phyloP scores from a whole-genome alignment of 2,888 invertebrate genomes.

The Mythimna pallens region DNA sequence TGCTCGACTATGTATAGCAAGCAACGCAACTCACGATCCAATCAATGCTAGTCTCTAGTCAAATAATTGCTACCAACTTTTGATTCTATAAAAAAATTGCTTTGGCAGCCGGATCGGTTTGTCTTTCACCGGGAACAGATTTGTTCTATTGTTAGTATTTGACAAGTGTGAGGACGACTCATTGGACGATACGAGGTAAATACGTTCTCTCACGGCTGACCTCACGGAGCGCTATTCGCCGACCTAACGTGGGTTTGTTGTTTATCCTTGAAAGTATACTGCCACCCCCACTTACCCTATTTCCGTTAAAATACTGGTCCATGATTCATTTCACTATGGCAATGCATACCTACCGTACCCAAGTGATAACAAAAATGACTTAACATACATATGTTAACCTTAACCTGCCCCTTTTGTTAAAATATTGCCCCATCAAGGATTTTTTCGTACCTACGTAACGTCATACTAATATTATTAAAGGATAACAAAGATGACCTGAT shows the following conservation, averaged over 20 bases:
- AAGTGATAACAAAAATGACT: slow-evolving; percentile 26
- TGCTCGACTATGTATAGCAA: slow-evolving; percentile 26
- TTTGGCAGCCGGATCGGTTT: slow-evolving; percentile 65
- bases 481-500: no score
- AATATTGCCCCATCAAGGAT: neutral
- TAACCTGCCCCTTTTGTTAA: neutral
- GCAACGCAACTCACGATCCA: slow-evolving; percentile 41
- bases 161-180: slow-evolving; percentile 58
- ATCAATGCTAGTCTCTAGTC: slow-evolving; percentile 44
- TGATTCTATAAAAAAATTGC: slow-evolving; percentile 67
- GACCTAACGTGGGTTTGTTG: slow-evolving; percentile 26
- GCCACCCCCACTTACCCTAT: neutral
- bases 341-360: neutral
- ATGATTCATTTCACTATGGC: neutral
- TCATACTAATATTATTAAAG: no score
- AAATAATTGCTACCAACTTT: slow-evolving; percentile 59
- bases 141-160: slow-evolving; percentile 68
- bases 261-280: slow-evolving; percentile 18
- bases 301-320: neutral
- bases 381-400: slow-evolving; percentile 4
- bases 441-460: slow-evolving; percentile 4
- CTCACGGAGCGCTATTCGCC: slow-evolving; percentile 32
- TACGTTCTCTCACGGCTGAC: slow-evolving; percentile 42
- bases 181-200: slow-evolving; percentile 52
- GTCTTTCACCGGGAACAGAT: slow-evolving; percentile 67